Evolutionary conservation across 1,140 invertebrate species (phyloP).

Genomic region (Hycleus cichorii): DNA sequence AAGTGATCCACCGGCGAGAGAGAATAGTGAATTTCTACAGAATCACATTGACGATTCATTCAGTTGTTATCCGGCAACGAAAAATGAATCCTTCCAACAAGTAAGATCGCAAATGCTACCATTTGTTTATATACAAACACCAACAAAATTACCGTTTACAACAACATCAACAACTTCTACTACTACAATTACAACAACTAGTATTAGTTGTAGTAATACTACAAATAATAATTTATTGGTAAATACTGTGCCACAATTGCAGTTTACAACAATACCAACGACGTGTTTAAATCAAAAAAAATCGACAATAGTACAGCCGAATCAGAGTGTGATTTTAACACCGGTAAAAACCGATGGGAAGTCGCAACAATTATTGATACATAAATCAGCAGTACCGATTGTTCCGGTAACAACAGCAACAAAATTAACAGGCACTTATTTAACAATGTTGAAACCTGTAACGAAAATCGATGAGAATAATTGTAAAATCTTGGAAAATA

Average conservation of each 20-base stretch:
- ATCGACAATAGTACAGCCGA: conserved; percentile 12
- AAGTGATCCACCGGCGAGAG: too few relatives aligned
- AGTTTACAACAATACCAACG: conserved; percentile 22
- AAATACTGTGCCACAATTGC: conserved; percentile 28
- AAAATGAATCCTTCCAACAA: background rate
- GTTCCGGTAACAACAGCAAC: conserved; percentile 21
- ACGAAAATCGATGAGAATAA: conserved; percentile 20
- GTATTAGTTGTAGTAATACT: conserved; percentile 12
- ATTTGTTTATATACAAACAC: conserved; percentile 36
- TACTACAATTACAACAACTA: too few relatives aligned
- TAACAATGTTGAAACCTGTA: conserved; percentile 36
- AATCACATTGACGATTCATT: too few relatives aligned
- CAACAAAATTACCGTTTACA: conserved; percentile 28
- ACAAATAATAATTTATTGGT: conserved; percentile 24
- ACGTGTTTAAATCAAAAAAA: conserved; percentile 9
- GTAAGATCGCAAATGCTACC: conserved; percentile 30
- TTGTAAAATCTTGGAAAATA: background rate
- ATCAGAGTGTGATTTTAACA: conserved; percentile 32
- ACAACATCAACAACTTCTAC: background rate
- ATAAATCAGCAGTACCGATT: conserved; percentile 22
- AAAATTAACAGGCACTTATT: conserved; percentile 28
- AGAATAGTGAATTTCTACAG: too few relatives aligned
- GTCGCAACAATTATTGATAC: conserved; percentile 28
- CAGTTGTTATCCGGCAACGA: too few relatives aligned
- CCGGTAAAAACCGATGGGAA: conserved; percentile 22